phyloP scores from a whole-genome alignment of 2,113 vertebrate genomes.

The Megaceryle maxima region DNA sequence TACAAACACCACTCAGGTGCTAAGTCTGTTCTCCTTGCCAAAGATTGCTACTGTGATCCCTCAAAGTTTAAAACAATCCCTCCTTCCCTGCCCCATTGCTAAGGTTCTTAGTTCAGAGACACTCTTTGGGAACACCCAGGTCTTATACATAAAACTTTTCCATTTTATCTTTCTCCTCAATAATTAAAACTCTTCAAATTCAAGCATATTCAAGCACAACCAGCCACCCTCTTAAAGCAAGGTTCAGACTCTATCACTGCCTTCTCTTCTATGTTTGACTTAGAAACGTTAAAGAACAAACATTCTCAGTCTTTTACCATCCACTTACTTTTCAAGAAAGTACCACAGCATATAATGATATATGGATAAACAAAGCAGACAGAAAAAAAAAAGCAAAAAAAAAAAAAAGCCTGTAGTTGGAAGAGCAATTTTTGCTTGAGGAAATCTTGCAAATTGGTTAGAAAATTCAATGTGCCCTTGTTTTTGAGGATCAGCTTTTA shows the following conservation, averaged over 20 bases:
- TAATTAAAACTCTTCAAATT: background rate
- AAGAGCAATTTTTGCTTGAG: background rate
- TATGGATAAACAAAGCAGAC: background rate
- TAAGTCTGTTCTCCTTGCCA: background rate
- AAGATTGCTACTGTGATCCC: background rate
- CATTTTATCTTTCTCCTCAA: background rate
- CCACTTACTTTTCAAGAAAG: background rate
- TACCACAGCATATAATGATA: background rate
- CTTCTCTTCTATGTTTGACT: background rate
- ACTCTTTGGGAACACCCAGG: background rate
- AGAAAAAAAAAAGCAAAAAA: background rate
- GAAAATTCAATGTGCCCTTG: background rate
- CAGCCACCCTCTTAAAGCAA: background rate
- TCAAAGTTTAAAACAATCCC: background rate
- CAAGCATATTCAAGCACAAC: background rate
- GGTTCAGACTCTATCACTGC: background rate
- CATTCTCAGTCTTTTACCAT: background rate
- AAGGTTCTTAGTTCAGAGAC: background rate
- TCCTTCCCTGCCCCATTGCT: background rate
- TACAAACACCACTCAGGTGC: background rate
- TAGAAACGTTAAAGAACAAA: background rate
- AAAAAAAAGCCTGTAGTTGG: background rate
- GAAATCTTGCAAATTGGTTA: background rate
- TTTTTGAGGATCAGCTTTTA: background rate
- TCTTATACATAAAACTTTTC: background rate